Conservation (phyloP, 2,113 vertebrate genomes). For the Oenanthe oenanthe region DNA sequence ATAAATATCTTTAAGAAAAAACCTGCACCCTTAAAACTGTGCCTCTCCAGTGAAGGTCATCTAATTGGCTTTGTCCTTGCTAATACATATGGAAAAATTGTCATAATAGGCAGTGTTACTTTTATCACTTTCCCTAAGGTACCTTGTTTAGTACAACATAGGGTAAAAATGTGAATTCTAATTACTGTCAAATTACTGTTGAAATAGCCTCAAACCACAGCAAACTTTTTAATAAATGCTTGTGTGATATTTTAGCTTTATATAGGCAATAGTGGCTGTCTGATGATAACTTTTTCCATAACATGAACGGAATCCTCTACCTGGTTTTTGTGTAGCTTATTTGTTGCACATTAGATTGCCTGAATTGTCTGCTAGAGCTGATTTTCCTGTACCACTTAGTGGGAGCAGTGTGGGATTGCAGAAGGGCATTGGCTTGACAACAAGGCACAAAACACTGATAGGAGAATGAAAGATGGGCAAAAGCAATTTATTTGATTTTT, state of each 20-base stretch:
- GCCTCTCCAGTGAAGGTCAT: neutral
- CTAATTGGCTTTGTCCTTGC: neutral
- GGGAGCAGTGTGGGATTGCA: neutral
- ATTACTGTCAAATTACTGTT: neutral
- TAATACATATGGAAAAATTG: neutral
- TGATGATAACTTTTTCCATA: neutral
- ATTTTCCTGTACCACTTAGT: neutral
- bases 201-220: neutral
- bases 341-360: neutral
- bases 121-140: neutral
- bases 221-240: neutral
- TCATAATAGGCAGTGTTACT: neutral
- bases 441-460: neutral
- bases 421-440: neutral
- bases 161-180: neutral
- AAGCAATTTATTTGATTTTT: neutral
- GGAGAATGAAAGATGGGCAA: neutral
- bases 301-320: neutral
- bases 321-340: neutral
- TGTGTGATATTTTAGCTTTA: neutral
- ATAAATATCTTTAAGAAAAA: neutral
- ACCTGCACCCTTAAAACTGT: neutral
- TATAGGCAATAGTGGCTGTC: neutral
- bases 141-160: neutral
- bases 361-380: neutral